phyloP scores from a whole-genome alignment of 2,888 invertebrate genomes.

The Loripinus fragilis region DNA sequence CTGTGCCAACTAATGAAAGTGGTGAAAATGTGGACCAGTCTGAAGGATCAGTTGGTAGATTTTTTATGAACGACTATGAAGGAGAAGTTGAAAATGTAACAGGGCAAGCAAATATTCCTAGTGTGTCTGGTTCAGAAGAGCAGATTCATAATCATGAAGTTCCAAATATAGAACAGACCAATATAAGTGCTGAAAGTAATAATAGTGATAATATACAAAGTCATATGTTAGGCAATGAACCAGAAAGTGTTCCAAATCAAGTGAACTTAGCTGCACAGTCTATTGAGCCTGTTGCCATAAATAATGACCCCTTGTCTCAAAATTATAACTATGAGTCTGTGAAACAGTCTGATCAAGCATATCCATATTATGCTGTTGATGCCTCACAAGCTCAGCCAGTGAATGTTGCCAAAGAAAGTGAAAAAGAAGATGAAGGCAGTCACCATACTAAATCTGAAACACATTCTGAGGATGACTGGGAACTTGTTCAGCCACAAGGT shows the following conservation, averaged over 20 bases:
- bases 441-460: conserved; percentile 5
- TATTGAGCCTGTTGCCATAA: conserved; percentile 18
- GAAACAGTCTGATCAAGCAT: background rate
- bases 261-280: conserved; percentile 24
- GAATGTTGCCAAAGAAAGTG: conserved; percentile 7
- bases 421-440: background rate
- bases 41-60: conserved; percentile 60
- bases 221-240: background rate
- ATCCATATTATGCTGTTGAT: conserved; percentile 9
- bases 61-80: conserved; percentile 53
- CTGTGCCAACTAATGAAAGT: conserved; percentile 39
- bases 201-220: background rate
- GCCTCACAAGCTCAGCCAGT: background rate
- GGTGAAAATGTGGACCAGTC: conserved; percentile 50
- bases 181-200: background rate
- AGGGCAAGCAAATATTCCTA: conserved; percentile 2
- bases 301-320: conserved; percentile 8
- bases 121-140: background rate
- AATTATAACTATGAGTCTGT: background rate
- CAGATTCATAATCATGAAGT: background rate
- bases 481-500: conserved; percentile 60
- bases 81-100: background rate
- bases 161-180: conserved; percentile 12
- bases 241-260: background rate
- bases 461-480: conserved; percentile 65